Evolutionary conservation across 2,113 vertebrate species (phyloP).

Genomic region (Myotis davidii): DNA sequence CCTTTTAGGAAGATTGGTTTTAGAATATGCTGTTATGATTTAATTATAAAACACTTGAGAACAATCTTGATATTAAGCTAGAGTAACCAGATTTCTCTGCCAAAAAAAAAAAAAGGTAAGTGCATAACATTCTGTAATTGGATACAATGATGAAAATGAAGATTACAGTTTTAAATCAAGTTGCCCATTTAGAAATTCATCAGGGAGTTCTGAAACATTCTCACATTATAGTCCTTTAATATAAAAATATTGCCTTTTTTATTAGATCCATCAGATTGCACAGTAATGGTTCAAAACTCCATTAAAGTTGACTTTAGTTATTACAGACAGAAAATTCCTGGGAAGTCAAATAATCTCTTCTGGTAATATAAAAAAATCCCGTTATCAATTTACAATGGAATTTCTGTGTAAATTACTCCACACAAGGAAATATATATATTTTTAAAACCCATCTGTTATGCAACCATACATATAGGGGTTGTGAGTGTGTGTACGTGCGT

Average conservation of each 20-base stretch:
- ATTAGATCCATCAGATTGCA: constrained; percentile 83
- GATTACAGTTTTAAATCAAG: constrained; percentile 85
- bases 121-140: constrained; percentile 82
- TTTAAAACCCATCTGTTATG: constrained; percentile 81
- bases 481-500: constrained; percentile 42
- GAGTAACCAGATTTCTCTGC: constrained; percentile 83
- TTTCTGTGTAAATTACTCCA: constrained; percentile 82
- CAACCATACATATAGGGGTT: constrained; percentile 39
- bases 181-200: constrained; percentile 83
- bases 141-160: constrained; percentile 84
- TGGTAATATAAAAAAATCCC: constrained; percentile 75
- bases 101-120: constrained; percentile 85
- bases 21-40: constrained; percentile 86
- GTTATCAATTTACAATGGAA: constrained; percentile 81
- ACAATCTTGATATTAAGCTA: constrained; percentile 84
- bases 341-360: constrained; percentile 79
- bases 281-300: constrained; percentile 79
- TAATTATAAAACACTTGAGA: constrained; percentile 86
- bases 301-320: constrained; percentile 75
- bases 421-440: constrained; percentile 81
- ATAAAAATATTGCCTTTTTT: constrained; percentile 81
- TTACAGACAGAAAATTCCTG: constrained; percentile 81
- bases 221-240: constrained; percentile 80
- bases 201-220: constrained; percentile 83
- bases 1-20: constrained; percentile 85